A percentile compares a stretch with the other conserved stretches of the same genome.
These are phyloP conservation scores for Ctena decussata DNA, from an alignment of 2,888 invertebrate species.

Conservation along the genomic window DNA sequence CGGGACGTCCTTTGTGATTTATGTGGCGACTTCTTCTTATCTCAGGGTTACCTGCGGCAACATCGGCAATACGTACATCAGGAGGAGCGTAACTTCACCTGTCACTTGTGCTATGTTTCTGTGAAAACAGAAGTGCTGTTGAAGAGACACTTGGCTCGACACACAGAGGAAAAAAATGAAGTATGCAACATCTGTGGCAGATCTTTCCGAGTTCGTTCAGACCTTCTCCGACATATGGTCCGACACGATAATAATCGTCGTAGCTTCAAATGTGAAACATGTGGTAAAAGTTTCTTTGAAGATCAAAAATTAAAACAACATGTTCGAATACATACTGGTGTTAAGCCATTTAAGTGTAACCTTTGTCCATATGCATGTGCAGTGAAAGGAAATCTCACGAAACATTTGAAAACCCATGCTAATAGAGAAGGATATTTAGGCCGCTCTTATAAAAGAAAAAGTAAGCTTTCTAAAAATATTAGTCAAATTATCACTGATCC, in stretches of 20 bases:
- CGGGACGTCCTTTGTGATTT: background rate
- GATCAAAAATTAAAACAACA: conserved; percentile 3
- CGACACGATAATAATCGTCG: background rate
- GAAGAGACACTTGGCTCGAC: background rate
- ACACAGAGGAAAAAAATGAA: background rate
- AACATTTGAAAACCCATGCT: background rate
- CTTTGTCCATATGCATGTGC: background rate
- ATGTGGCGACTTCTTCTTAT: background rate
- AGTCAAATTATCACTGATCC: background rate
- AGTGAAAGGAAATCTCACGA: background rate
- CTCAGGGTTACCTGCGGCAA: background rate
- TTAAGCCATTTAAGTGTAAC: background rate
- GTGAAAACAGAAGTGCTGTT: background rate
- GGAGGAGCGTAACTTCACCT: background rate
- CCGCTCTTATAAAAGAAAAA: background rate
- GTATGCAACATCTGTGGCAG: background rate
- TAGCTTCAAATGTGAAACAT: background rate
- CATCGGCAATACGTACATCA: background rate
- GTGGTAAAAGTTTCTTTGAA: conserved; percentile 2
- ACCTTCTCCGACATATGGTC: background rate
- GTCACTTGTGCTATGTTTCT: background rate
- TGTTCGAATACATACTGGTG: background rate
- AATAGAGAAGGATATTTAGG: background rate
- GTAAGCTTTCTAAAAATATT: too few relatives aligned
- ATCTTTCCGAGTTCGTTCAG: background rate